phyloP scores from a whole-genome alignment of 2,888 invertebrate genomes.

The Strigamia transsilvanica region DNA sequence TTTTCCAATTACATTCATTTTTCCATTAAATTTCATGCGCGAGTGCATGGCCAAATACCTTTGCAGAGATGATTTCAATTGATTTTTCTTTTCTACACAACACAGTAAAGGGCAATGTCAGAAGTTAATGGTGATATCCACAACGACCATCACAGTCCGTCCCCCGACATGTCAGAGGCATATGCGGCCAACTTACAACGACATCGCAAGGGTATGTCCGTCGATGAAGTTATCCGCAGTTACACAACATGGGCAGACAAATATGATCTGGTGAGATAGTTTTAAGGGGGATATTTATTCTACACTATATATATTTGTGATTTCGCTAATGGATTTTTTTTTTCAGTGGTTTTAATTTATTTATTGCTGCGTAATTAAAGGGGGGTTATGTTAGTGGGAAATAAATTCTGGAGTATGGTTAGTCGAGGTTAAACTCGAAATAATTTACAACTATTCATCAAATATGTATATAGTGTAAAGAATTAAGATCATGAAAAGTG shows the following conservation, averaged over 20 bases:
- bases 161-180: constrained; percentile 51
- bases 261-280: constrained; percentile 59
- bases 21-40: constrained; percentile 35
- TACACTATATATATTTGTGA: neutral
- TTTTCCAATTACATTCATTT: constrained; percentile 39
- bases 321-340: no score
- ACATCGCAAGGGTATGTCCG: constrained; percentile 59
- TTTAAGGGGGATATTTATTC: neutral
- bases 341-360: neutral
- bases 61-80: constrained; percentile 29
- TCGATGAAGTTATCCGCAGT: constrained; percentile 61
- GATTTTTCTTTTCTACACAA: constrained; percentile 9
- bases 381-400: no score
- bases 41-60: constrained; percentile 14
- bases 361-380: no score
- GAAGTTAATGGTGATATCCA: constrained; percentile 36
- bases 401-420: no score
- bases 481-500: neutral
- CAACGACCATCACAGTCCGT: neutral
- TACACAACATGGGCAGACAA: constrained; percentile 63
- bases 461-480: neutral
- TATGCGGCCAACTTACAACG: constrained; percentile 59
- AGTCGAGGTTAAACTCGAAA: neutral
- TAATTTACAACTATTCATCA: neutral
- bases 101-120: neutral